Conservation (phyloP, 2,113 vertebrate species). For the Corythaeola cristata region DNA sequence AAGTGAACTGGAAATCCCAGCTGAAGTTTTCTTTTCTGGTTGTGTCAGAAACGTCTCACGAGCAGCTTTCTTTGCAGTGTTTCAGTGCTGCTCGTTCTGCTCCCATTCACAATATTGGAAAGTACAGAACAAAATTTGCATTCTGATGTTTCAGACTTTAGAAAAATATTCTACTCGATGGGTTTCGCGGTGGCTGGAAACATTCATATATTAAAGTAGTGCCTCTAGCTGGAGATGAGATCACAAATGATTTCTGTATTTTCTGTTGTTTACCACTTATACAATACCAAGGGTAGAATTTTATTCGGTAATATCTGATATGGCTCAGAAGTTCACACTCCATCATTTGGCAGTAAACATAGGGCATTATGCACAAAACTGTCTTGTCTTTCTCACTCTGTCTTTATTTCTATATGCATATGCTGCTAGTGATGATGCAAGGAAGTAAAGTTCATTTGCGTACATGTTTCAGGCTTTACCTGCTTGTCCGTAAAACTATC, state of each 20-base stretch:
- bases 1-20: slow-evolving; percentile 41
- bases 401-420: background rate
- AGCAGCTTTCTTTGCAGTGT: slow-evolving; percentile 19
- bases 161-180: background rate
- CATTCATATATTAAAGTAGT: background rate
- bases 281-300: background rate
- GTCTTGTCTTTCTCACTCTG: background rate
- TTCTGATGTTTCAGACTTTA: background rate
- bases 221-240: background rate
- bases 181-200: background rate
- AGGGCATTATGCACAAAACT: background rate
- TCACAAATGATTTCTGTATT: background rate
- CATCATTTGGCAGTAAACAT: background rate
- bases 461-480: background rate
- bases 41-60: slow-evolving; percentile 15
- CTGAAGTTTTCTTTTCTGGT: slow-evolving; percentile 36
- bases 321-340: background rate
- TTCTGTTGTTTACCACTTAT: background rate
- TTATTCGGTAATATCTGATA: background rate
- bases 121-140: background rate
- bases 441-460: background rate
- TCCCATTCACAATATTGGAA: background rate
- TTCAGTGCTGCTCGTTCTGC: slow-evolving; percentile 11
- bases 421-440: background rate
- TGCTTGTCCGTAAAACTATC: background rate